phyloP scores from a whole-genome alignment of 1,140 invertebrate genomes.

The Caenorhabditis briggsae region DNA sequence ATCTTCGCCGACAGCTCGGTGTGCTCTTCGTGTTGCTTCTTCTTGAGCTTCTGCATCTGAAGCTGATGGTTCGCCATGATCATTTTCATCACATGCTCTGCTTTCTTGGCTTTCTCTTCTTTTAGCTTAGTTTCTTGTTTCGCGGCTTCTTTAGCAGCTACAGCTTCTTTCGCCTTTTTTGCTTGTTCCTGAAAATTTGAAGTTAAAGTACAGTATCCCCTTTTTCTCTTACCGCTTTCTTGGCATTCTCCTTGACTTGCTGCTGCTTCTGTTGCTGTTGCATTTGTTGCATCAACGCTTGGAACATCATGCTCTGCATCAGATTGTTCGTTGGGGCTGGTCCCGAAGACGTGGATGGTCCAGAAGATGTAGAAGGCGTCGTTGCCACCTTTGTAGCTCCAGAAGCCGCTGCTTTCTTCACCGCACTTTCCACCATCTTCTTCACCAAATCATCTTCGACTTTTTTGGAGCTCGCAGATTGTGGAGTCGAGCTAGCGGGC shows the following conservation, averaged over 20 bases:
- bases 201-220: too few species aligned
- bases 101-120: not conserved
- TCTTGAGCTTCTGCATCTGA: not conserved
- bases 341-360: not conserved
- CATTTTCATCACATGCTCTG: not conserved
- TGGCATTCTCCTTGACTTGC: slow-evolving; percentile 11
- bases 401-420: too few species aligned
- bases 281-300: slow-evolving; percentile 51
- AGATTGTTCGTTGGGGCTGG: not conserved
- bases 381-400: too few species aligned
- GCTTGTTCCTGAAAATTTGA: slow-evolving; percentile 23
- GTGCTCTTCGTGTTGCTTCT: slow-evolving; percentile 26
- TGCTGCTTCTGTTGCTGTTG: slow-evolving; percentile 32
- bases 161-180: slow-evolving; percentile 29
- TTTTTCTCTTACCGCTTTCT: slow-evolving; percentile 8
- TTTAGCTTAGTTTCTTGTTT: not conserved
- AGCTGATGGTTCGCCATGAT: slow-evolving; percentile 19
- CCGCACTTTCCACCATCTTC: too few species aligned
- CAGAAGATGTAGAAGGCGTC: not conserved
- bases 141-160: not conserved
- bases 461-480: too few species aligned
- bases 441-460: too few species aligned
- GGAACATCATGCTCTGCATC: slow-evolving; percentile 51
- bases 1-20: slow-evolving; percentile 9
- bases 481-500: too few species aligned